Evolutionary conservation across 30 jellyfish, hydroid and myxozoan genomes (phyloP).

Genomic region (Mastigias papua): DNA sequence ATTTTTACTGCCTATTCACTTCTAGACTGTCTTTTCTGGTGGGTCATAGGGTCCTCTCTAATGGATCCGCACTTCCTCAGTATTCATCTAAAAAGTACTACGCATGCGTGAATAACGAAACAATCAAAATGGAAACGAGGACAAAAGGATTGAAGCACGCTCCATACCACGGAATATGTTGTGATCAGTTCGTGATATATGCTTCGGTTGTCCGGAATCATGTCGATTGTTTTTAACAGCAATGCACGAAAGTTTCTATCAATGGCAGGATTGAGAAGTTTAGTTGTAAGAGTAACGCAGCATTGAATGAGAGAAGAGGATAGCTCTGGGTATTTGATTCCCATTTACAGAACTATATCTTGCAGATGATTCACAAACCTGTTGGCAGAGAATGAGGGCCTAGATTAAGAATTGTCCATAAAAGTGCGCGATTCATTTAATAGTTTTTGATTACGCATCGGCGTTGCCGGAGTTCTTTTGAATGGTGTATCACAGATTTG

Average conservation of each 20-base stretch:
- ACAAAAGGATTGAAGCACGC: slow-evolving; percentile 25
- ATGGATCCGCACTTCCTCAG: too few relatives aligned
- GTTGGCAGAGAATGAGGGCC: not conserved
- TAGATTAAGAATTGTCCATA: not conserved
- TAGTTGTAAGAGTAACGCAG: not conserved
- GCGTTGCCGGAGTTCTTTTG: not conserved
- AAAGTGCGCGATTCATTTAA: not conserved
- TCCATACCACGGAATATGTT: slow-evolving; percentile 19
- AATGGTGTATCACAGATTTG: not conserved
- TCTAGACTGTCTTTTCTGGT: too few relatives aligned
- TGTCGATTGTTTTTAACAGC: not conserved
- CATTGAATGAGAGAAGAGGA: not conserved
- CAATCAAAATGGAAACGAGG: slow-evolving; percentile 12
- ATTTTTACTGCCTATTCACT: too few relatives aligned
- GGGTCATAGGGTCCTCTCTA: too few relatives aligned
- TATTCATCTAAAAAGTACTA: not conserved
- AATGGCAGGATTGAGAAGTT: not conserved
- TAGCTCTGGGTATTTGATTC: not conserved
- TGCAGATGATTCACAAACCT: not conserved
- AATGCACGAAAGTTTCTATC: not conserved
- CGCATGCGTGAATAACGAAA: slow-evolving; percentile 11
- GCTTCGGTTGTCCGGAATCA: not conserved
- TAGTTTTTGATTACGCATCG: not conserved
- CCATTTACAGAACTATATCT: not conserved
- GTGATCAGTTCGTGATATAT: slow-evolving; percentile 53